phyloP scores from a whole-genome alignment of 2,797 vertebrate genomes.

The Anguilla anguilla region DNA sequence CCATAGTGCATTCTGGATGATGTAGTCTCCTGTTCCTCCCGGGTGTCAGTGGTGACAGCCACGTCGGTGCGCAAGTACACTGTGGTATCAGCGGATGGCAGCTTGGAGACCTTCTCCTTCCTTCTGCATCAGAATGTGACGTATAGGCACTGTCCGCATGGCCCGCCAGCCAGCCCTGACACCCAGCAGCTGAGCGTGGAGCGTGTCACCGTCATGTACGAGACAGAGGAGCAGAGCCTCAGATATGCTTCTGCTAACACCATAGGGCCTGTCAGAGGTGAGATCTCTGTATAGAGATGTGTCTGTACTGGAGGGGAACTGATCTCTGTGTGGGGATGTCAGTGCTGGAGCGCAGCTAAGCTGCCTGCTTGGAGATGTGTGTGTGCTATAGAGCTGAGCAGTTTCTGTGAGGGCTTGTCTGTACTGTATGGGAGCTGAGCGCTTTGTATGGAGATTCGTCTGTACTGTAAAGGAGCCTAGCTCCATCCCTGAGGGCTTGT shows the following conservation, averaged over 20 bases:
- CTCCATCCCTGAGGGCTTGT: too few species aligned
- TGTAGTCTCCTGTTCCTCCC: conserved; percentile 8
- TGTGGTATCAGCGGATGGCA: conserved; percentile 64
- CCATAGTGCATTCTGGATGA: background rate
- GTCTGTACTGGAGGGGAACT: too few species aligned
- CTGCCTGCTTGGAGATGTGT: too few species aligned
- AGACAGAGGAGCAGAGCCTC: conserved; percentile 82
- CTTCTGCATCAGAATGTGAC: conserved; percentile 86
- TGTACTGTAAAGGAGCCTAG: too few species aligned
- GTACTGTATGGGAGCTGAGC: background rate
- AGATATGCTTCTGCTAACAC: conserved; percentile 89
- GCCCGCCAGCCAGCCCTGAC: conserved; percentile 48
- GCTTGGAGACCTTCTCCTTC: conserved; percentile 80
- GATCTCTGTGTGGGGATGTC: background rate
- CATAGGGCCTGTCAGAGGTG: conserved; percentile 79
- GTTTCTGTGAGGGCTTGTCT: conserved; percentile 19
- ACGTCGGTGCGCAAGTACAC: conserved; percentile 77
- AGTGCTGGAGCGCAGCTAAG: too few species aligned
- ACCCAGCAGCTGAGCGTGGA: conserved; percentile 79
- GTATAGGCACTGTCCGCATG: conserved; percentile 75
- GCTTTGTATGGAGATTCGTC: too few species aligned
- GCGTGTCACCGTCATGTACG: conserved; percentile 84
- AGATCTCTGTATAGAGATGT: conserved; percentile 44
- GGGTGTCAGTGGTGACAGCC: conserved; percentile 77
- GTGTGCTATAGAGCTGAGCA: background rate